Evolutionary conservation across 2,888 invertebrate genomes (phyloP).

Genomic region (Osmoderma eremita): DNA sequence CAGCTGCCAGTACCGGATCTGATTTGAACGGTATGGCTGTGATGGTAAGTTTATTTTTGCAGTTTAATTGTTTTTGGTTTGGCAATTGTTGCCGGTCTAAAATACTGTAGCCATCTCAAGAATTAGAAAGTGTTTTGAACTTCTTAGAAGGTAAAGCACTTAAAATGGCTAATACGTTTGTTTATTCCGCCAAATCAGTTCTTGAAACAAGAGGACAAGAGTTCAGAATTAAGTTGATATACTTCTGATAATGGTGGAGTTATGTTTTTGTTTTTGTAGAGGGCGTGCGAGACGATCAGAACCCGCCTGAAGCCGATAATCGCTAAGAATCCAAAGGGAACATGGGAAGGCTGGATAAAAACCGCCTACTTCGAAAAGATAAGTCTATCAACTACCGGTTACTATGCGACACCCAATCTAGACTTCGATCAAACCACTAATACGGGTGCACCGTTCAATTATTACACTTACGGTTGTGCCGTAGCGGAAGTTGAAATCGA

Average conservation of each 20-base stretch:
- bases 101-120: no score
- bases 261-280: conserved; percentile 60
- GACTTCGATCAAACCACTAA: conserved; percentile 78
- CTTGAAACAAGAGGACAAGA: no score
- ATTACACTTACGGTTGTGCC: conserved; percentile 88
- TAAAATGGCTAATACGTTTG: no score
- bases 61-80: no score
- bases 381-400: conserved; percentile 85
- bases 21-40: conserved; percentile 95
- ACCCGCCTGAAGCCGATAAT: conserved; percentile 80
- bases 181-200: no score
- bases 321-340: conserved; percentile 77
- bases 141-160: no score
- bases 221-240: no score
- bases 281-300: conserved; percentile 81
- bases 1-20: conserved; percentile 88
- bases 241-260: no score
- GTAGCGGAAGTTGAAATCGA: conserved; percentile 93
- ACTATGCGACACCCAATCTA: conserved; percentile 79
- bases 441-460: conserved; percentile 80
- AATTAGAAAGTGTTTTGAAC: no score
- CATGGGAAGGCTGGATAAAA: conserved; percentile 86
- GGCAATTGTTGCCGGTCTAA: background rate
- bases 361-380: conserved; percentile 81
- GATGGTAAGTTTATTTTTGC: conserved; percentile 63